Evolutionary conservation across 2,888 invertebrate species (phyloP).

Genomic region (Cataglyphis rosenhaueri): DNA sequence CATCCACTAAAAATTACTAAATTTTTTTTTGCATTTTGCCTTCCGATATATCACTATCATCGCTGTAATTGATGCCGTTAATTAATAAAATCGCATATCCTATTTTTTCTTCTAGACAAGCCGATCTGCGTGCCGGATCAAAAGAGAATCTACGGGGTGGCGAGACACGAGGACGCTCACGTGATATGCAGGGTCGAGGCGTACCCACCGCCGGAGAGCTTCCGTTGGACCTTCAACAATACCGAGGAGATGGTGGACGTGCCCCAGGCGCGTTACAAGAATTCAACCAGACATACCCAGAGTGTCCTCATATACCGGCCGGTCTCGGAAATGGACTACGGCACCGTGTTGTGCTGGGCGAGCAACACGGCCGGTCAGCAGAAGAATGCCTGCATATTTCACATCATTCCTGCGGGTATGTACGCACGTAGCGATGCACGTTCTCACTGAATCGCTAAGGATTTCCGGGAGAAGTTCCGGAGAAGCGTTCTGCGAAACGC

Average conservation of each 20-base stretch:
- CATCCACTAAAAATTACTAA: not conserved
- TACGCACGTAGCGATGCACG: not conserved
- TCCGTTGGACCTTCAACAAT: slow-evolving; percentile 96
- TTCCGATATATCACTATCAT: not conserved
- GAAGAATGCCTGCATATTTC: slow-evolving; percentile 91
- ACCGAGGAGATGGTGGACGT: slow-evolving; percentile 93
- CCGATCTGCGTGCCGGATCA: slow-evolving; percentile 92
- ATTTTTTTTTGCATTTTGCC: not conserved
- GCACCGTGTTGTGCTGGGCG: slow-evolving; percentile 91
- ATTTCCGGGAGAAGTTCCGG: slow-evolving; percentile 56
- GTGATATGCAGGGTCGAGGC: slow-evolving; percentile 94
- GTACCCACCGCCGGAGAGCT: slow-evolving; percentile 93
- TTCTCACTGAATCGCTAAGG: slow-evolving; percentile 42
- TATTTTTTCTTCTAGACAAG: slow-evolving; percentile 88
- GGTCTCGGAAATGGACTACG: slow-evolving; percentile 91
- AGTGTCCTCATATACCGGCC: slow-evolving; percentile 91
- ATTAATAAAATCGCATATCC: not conserved
- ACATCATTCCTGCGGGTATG: slow-evolving; percentile 89
- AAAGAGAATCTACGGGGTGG: slow-evolving; percentile 93
- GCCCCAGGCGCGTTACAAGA: slow-evolving; percentile 89
- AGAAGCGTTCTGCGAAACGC: slow-evolving; percentile 17
- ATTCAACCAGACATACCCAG: slow-evolving; percentile 87
- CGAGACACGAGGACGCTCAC: slow-evolving; percentile 92
- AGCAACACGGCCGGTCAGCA: slow-evolving; percentile 91
- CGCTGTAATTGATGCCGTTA: not conserved